Base-by-base conservation (phyloP, 1,140 invertebrate species). In the Dufourea novaeangliae region DNA sequence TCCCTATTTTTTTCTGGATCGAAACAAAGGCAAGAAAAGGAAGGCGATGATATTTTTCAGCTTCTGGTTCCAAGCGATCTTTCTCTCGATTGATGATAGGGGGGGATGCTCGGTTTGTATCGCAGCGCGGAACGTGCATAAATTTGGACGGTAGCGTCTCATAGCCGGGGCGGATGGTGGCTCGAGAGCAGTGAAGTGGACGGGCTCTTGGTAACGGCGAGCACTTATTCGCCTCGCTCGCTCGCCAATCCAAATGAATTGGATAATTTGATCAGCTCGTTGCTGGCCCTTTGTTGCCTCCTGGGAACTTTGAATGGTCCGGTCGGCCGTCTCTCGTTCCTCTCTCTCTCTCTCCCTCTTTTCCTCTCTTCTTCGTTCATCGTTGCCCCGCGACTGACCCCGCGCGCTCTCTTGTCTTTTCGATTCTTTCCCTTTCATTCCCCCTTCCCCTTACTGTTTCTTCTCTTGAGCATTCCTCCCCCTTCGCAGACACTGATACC, bases 211-310 rank as follows among this genome's bases (percentile, higher is more conserved):
- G 83, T 86, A 85, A 85, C 83, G 84, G 83, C 83, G 83, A 85
- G 84, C 86, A 90, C 88, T 91, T 89, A 87, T 90, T 88, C 84
- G 88, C 88, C n/a, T 88, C 85, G 83, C 86, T 90, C 86, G 86
- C 90, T 90, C 86, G 91, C 88, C 90, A 92, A 92, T 92, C 91
- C 91, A 91, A 91, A 92, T 91, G 91, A 92, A 92, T 92, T 92
- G 91, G 90, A 92, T 92, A 92, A 92, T 92, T 92, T 92, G 90
- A 92, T 91, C 90, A 92, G 90, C 90, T 92, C 90, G 90, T 92
- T 92, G 91, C 89, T 90, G 90, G 90, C 90, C 91, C 90, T 92
- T 93, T 93, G 92, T 93, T 91, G 89, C 89, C 91, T 92, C 92
- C 92, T 93, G 92, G 91, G 92, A 92, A 92, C 92, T 89, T 88